These are phyloP conservation scores for Oryzias celebensis DNA, from an alignment of 2,113 vertebrate species.

Conservation along the genomic window DNA sequence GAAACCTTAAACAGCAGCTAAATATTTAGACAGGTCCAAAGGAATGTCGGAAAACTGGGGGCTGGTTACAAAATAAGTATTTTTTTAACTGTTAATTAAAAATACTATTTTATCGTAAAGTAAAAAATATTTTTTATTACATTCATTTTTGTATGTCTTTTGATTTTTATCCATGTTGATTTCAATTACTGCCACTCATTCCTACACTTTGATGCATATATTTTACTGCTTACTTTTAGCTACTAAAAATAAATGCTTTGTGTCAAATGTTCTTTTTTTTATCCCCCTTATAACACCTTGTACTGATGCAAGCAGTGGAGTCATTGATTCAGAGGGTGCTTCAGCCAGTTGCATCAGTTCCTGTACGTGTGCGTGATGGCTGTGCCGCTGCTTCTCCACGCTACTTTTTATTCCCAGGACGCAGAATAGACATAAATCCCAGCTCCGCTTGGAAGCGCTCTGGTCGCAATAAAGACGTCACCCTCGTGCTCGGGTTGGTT, in stretches of 20 bases:
- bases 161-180: too few species aligned
- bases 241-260: too few species aligned
- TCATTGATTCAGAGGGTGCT: conserved; percentile 24
- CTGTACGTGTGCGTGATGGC: conserved; percentile 51
- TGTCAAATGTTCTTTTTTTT: too few species aligned
- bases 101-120: too few species aligned
- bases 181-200: too few species aligned
- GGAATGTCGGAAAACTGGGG: conserved; percentile 34
- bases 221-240: too few species aligned
- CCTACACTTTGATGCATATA: too few species aligned
- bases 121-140: too few species aligned
- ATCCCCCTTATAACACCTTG: not conserved
- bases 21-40: conserved; percentile 24
- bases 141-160: too few species aligned
- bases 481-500: conserved; percentile 65
- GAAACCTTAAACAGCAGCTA: conserved; percentile 23
- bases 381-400: conserved; percentile 42
- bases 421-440: conserved; percentile 57
- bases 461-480: conserved; percentile 80
- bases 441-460: conserved; percentile 52
- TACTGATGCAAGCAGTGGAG: not conserved
- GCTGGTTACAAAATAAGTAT: conserved; percentile 3
- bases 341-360: conserved; percentile 63
- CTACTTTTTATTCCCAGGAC: conserved; percentile 60
- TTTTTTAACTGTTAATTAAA: too few species aligned